Conservation (phyloP, 2,888 invertebrate genomes). For the Parnassius glacialis region DNA sequence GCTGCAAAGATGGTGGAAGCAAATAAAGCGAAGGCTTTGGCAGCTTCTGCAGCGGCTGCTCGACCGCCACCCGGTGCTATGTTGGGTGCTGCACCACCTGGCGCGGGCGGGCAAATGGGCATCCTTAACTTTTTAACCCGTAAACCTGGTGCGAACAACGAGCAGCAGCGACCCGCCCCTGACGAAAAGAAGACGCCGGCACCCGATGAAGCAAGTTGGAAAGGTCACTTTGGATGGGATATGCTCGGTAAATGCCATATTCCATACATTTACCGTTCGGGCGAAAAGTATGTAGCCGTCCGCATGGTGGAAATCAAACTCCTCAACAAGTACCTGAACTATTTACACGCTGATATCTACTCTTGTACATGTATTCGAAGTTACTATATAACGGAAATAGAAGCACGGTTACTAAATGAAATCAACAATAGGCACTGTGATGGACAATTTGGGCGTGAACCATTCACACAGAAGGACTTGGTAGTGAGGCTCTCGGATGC, state of each 20-base stretch:
- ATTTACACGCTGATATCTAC: slow-evolving; percentile 93
- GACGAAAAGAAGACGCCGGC: slow-evolving; percentile 70
- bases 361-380: slow-evolving; percentile 95
- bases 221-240: slow-evolving; percentile 95
- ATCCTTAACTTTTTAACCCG: slow-evolving; percentile 83
- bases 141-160: slow-evolving; percentile 54
- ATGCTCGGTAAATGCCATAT: slow-evolving; percentile 92
- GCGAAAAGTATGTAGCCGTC: slow-evolving; percentile 95
- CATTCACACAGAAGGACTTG: slow-evolving; percentile 93
- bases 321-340: slow-evolving; percentile 92
- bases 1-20: slow-evolving; percentile 94
- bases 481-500: slow-evolving; percentile 94
- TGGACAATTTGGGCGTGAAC: slow-evolving; percentile 92
- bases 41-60: slow-evolving; percentile 73
- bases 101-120: slow-evolving; percentile 75
- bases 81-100: slow-evolving; percentile 56
- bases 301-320: slow-evolving; percentile 96
- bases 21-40: slow-evolving; percentile 84
- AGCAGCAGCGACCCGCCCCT: slow-evolving; percentile 52
- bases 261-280: slow-evolving; percentile 92
- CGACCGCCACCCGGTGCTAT: slow-evolving; percentile 70
- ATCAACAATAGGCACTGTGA: slow-evolving; percentile 96
- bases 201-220: slow-evolving; percentile 88
- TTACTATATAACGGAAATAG: slow-evolving; percentile 95
- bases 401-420: slow-evolving; percentile 94